Base-by-base conservation (phyloP, 2,113 vertebrate species). In the Tonatia bakeri region DNA sequence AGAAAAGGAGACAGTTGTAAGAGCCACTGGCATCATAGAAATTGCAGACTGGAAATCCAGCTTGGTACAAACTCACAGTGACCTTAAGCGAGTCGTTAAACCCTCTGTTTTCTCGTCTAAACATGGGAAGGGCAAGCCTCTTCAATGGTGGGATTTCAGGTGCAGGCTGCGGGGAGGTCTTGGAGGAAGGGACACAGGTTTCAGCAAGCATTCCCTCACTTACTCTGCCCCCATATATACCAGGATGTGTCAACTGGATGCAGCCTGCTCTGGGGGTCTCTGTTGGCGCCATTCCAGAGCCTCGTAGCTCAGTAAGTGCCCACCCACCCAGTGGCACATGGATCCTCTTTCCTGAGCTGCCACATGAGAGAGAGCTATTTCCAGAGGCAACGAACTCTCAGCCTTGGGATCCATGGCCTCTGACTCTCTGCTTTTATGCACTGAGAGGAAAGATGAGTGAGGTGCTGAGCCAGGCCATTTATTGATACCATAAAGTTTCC, bases 381-480 rank as follows among this genome's bases (percentile, higher is more conserved):
- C 33, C 87, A 95, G 28, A 56, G 59, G 26, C 33, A 64, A 4
- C 59, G 13, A 90, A 3, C 65, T n/a, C 8, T 4, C 28, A 59
- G 70, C n/a, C 0, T 16, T 61, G 47, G 94, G 86, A 52, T 0
- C 54, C 85, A 61, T 90, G 85, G 65, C 43, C 31, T 40, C 28
- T 11, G 82, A 12, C 47, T 90, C 80, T 47, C 1, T 15, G 26
- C 81, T 94, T 64, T 2, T 47, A 87, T 82, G 15, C 76, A 82
- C 43, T 52, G 59, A 77, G 16, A 45, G 67, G 26, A 61, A 86
- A 94, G 90, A 94, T 79, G 87, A 97, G 92, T 0, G 82, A 93
- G 73, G 26, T 93, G 67, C 88, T 95, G 83, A 94, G 73, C 52
- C 31, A 86, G 73, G 88, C 16, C 26, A 16, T 61, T 92, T 96